Evolutionary conservation across 2,113 vertebrate genomes (phyloP).

Genomic region (Ceyx melanurus): DNA sequence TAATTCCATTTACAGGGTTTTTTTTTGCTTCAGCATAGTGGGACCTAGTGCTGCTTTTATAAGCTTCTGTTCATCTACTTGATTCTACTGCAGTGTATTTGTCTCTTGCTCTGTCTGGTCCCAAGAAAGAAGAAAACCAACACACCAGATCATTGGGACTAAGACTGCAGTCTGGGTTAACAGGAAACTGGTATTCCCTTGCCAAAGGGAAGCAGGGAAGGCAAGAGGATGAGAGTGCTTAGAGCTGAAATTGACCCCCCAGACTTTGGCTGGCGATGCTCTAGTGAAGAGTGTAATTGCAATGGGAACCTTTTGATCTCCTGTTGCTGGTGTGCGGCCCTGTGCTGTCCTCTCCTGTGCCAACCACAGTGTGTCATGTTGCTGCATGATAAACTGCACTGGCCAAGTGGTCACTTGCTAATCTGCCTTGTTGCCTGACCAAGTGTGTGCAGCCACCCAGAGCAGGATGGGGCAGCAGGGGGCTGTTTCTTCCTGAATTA

Average conservation of each 20-base stretch:
- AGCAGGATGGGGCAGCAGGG: not conserved
- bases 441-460: not conserved
- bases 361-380: not conserved
- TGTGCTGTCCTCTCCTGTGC: not conserved
- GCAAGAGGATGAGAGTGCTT: not conserved
- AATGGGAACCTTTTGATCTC: not conserved
- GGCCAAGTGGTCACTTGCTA: not conserved
- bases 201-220: not conserved
- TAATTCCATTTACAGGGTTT: not conserved
- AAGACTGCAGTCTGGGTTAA: not conserved
- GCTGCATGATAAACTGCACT: not conserved
- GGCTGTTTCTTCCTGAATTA: not conserved
- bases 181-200: not conserved
- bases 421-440: not conserved
- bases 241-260: not conserved
- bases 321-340: accelerated
- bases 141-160: not conserved
- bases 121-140: slow-evolving; percentile 13
- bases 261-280: not conserved
- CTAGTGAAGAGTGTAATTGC: not conserved
- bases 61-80: not conserved
- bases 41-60: not conserved
- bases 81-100: not conserved
- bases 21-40: not conserved
- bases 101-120: not conserved